Evolutionary conservation across 2,797 vertebrate species (phyloP).

Genomic region (Streptopelia turtur): DNA sequence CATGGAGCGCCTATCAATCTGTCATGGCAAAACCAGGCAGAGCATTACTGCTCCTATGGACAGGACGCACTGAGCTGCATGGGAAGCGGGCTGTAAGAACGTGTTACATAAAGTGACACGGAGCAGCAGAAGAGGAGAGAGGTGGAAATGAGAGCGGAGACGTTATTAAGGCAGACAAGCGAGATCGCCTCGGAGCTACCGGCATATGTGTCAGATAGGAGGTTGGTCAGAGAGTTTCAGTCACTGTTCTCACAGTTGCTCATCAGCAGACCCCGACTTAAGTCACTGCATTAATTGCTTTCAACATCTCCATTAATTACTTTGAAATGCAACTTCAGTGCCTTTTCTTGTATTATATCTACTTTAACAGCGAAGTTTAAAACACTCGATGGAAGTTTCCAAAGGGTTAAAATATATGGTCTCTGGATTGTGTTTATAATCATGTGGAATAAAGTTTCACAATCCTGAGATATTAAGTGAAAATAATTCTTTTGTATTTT

Average conservation of each 20-base stretch:
- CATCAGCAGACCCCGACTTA: background rate
- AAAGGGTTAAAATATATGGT: background rate
- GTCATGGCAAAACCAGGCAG: background rate
- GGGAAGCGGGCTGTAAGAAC: background rate
- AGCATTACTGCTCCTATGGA: background rate
- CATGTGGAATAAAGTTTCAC: background rate
- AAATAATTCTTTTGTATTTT: slow-evolving; percentile 34
- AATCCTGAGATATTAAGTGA: background rate
- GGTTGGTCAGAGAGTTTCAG: slow-evolving; percentile 17
- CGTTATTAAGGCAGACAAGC: slow-evolving; percentile 28
- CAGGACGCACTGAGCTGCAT: background rate
- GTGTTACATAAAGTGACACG: background rate
- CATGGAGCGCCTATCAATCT: slow-evolving; percentile 20
- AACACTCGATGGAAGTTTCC: background rate
- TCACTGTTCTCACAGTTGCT: slow-evolving; percentile 12
- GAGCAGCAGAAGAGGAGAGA: background rate
- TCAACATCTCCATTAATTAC: background rate
- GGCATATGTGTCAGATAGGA: slow-evolving; percentile 32
- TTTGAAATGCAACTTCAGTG: background rate
- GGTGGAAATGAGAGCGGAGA: slow-evolving; percentile 47
- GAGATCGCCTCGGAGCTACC: slow-evolving; percentile 30
- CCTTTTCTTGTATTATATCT: background rate
- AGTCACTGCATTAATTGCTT: background rate
- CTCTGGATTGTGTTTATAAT: background rate
- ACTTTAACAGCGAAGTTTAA: background rate